Evolutionary conservation across 1,140 invertebrate species (phyloP).

Genomic region (Drosophila ficusphila): DNA sequence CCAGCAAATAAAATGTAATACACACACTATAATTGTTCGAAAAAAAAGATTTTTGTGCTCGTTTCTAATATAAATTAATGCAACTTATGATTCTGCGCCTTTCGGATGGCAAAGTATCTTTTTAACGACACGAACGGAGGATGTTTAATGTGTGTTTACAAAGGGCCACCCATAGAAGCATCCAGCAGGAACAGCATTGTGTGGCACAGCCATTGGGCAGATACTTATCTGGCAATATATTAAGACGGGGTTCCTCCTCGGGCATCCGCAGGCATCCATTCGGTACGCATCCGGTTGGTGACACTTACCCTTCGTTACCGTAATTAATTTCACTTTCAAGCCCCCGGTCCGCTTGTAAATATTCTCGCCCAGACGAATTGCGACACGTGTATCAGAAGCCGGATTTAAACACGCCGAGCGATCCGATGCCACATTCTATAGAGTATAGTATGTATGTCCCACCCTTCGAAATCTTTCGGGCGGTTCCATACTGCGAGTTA

Average conservation of each 20-base stretch:
- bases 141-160: conserved; percentile 37
- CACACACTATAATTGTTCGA: too few species aligned
- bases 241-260: conserved; percentile 25
- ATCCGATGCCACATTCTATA: conserved; percentile 33
- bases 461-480: conserved; percentile 13
- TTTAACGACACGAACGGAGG: conserved; percentile 29
- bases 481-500: conserved; percentile 70
- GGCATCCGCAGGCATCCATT: conserved; percentile 42
- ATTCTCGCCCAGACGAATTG: conserved; percentile 74
- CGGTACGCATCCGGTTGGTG: conserved; percentile 52
- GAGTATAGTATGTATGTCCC: neutral
- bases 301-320: conserved; percentile 56
- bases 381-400: conserved; percentile 66
- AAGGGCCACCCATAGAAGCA: conserved; percentile 19
- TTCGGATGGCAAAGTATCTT: conserved; percentile 8
- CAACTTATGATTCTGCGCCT: neutral
- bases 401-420: conserved; percentile 48
- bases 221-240: conserved; percentile 50
- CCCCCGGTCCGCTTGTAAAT: conserved; percentile 54
- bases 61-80: neutral
- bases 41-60: conserved; percentile 3
- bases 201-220: conserved; percentile 35
- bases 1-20: too few species aligned
- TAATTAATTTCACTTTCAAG: conserved; percentile 61
- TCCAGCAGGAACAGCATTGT: too few species aligned